Evolutionary conservation across 2,888 invertebrate species (phyloP).

Genomic region (Mantis religiosa): DNA sequence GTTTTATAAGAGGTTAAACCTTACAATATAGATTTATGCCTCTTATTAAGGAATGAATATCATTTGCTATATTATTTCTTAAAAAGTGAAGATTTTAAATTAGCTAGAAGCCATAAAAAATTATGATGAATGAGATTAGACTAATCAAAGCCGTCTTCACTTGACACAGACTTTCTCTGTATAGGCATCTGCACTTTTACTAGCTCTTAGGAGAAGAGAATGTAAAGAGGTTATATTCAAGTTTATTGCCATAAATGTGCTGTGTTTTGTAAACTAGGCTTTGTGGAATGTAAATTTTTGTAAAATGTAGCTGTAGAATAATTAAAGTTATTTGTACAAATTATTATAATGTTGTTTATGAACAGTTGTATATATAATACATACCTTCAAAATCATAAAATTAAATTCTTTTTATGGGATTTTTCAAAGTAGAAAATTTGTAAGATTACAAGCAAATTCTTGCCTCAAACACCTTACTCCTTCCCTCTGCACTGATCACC

Average conservation of each 20-base stretch:
- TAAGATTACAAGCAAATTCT: background rate
- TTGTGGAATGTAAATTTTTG: slow-evolving; percentile 12
- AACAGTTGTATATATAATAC: slow-evolving; percentile 10
- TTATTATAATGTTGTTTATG: slow-evolving; percentile 2
- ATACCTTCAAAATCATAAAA: background rate
- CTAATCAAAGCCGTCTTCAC: background rate
- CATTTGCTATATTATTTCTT: background rate
- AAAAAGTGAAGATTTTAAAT: background rate
- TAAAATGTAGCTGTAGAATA: slow-evolving; percentile 8
- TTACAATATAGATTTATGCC: background rate
- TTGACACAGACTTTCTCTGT: background rate
- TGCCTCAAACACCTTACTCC: background rate
- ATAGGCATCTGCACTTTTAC: background rate
- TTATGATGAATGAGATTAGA: background rate
- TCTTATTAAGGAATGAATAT: background rate
- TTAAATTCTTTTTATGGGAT: background rate
- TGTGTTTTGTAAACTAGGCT: slow-evolving; percentile 4
- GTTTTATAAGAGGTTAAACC: background rate
- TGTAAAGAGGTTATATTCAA: background rate
- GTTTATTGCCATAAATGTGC: background rate
- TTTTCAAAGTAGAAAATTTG: background rate
- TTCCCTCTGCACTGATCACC: background rate
- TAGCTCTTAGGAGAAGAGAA: background rate
- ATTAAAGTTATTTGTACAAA: slow-evolving; percentile 23
- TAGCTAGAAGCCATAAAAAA: background rate